Evolutionary conservation across 2,113 vertebrate genomes (phyloP).

Genomic region (Corynorhinus townsendii): DNA sequence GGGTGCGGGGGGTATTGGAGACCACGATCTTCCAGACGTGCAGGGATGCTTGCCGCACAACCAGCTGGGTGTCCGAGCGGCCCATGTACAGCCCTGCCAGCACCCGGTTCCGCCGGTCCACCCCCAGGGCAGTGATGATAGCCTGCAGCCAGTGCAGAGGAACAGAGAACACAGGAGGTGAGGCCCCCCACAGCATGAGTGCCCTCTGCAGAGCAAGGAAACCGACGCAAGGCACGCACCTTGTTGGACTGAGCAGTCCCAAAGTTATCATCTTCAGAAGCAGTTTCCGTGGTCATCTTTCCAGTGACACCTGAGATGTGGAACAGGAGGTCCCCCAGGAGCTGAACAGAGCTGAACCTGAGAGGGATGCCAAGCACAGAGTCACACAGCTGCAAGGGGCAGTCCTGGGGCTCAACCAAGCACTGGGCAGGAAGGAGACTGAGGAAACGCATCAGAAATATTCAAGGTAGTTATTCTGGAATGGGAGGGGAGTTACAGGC

Average conservation of each 20-base stretch:
- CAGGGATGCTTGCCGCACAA: constrained; percentile 95
- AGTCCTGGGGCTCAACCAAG: not conserved
- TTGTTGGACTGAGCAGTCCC: constrained; percentile 97
- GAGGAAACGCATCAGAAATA: not conserved
- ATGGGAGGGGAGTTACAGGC: not conserved
- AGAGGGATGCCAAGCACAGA: not conserved
- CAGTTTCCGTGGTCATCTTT: constrained; percentile 99
- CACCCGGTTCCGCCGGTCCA: constrained; percentile 94
- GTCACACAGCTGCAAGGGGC: not conserved
- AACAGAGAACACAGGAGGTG: not conserved
- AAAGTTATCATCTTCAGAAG: constrained; percentile 98
- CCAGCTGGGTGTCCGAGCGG: constrained; percentile 96
- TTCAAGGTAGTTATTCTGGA: not conserved
- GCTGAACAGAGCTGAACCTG: constrained; percentile 98
- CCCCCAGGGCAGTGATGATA: constrained; percentile 93
- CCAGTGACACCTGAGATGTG: constrained; percentile 98
- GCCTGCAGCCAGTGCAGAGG: constrained; percentile 79
- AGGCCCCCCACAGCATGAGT: not conserved
- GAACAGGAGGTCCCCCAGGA: constrained; percentile 97
- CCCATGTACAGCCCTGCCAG: constrained; percentile 98
- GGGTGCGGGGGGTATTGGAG: constrained; percentile 95
- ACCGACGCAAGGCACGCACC: constrained; percentile 72
- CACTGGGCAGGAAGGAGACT: not conserved
- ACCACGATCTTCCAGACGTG: constrained; percentile 99
- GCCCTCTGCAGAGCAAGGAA: not conserved